phyloP scores from a whole-genome alignment of 2,888 invertebrate species.

The Graphium colonna region DNA sequence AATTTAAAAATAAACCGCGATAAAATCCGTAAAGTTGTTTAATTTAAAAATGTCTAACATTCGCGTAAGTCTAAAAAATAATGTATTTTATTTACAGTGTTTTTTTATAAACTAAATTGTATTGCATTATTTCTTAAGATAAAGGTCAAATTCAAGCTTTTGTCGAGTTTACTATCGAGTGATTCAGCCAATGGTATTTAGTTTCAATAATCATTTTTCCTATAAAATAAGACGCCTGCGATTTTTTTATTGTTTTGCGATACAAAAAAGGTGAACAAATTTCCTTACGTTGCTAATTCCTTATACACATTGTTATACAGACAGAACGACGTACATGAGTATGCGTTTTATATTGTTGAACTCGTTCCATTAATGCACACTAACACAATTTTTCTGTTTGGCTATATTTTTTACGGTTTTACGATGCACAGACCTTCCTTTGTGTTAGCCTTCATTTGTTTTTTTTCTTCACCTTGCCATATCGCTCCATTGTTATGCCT shows the following conservation, averaged over 20 bases:
- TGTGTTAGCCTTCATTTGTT: conserved; percentile 22
- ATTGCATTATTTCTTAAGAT: too few relatives aligned
- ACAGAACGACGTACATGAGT: conserved; percentile 4
- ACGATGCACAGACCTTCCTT: conserved; percentile 22
- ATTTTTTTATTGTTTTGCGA: not conserved
- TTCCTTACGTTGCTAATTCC: conserved; percentile 6
- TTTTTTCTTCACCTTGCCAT: conserved; percentile 14
- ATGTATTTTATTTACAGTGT: too few relatives aligned
- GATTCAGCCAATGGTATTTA: not conserved
- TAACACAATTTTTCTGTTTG: conserved; percentile 18
- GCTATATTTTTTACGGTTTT: conserved; percentile 16
- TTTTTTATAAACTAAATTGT: too few relatives aligned
- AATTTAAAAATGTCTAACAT: too few relatives aligned
- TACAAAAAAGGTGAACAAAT: not conserved
- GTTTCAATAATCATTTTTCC: not conserved
- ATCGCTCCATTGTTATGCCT: conserved; percentile 20
- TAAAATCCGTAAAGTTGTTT: too few relatives aligned
- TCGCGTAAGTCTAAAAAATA: too few relatives aligned
- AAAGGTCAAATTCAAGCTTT: too few relatives aligned
- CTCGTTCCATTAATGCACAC: conserved; percentile 22
- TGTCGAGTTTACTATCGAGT: too few relatives aligned
- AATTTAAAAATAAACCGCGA: too few relatives aligned
- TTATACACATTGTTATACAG: conserved; percentile 12
- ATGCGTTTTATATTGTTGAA: not conserved
- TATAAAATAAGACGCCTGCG: too few relatives aligned